These are phyloP conservation scores for Chrysopilus asiliformis DNA, from an alignment of 2,888 invertebrate genomes.

Conservation along the genomic window DNA sequence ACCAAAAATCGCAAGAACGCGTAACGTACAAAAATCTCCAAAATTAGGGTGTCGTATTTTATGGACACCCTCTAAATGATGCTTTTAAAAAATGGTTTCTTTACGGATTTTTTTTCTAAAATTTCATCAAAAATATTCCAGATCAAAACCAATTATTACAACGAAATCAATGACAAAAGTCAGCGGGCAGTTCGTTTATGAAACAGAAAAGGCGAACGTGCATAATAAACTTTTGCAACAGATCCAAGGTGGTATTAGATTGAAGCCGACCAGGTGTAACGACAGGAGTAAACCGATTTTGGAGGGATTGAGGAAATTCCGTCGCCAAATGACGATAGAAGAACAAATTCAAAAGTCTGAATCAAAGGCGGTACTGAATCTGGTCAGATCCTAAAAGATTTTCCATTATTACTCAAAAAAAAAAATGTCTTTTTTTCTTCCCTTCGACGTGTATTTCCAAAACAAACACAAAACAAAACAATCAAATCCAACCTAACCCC, in stretches of 20 bases:
- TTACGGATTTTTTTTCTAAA: background rate
- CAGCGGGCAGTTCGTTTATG: conserved; percentile 70
- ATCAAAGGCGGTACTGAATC: conserved; percentile 44
- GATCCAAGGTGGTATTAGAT: conserved; percentile 61
- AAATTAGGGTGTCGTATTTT: no score
- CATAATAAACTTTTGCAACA: conserved; percentile 70
- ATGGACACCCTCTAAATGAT: no score
- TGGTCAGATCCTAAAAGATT: conserved; percentile 28
- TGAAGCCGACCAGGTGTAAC: conserved; percentile 66
- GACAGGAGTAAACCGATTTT: conserved; percentile 77
- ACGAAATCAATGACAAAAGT: conserved; percentile 49
- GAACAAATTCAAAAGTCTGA: conserved; percentile 76
- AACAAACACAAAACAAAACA: background rate
- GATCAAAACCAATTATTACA: conserved; percentile 48
- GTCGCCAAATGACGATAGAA: conserved; percentile 80
- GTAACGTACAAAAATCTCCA: no score
- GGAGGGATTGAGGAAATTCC: conserved; percentile 72
- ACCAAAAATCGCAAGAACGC: no score
- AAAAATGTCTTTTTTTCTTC: background rate
- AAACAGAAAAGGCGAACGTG: conserved; percentile 68
- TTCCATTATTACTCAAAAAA: background rate
- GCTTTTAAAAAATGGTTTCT: no score
- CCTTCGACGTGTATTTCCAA: background rate
- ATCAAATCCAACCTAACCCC: no score
- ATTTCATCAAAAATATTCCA: conserved; percentile 17